Evolutionary conservation across 2,797 vertebrate species (phyloP), one percentile per base, ranked within the genome.

Genomic region (Stomatorhinus walkeri): DNA sequence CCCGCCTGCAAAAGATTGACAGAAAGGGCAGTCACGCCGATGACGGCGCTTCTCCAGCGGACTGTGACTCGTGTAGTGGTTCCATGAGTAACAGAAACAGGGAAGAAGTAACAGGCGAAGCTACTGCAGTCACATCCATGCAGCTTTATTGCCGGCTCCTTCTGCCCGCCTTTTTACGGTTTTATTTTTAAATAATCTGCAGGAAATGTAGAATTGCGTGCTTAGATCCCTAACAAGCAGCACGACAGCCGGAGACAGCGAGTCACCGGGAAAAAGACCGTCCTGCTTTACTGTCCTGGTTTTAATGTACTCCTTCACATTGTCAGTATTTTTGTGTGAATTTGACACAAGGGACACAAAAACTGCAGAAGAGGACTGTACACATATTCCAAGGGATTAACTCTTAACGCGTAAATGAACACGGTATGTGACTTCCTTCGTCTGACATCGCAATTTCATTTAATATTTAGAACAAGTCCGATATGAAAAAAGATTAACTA

Each of bases 361-460:
- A 81, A 81, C n/a, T 28, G 24, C 40, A 22, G 48, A 85, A 85
- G 81, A 85, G 48, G 48, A 85, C 22, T 10, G 49, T 8, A 48
- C 48, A 49, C 24, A 14, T 51, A 24, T 28, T 49, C 19, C 36
- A 43, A 3, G 40, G 76, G 19, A 81, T 46, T 43, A 46, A 46
- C 16, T 81, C 36, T n/a, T 46, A n/a, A 46, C 46, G n/a, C 4
- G 14, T 24, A 84, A 84, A 51, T 84, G n/a, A 84, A 84, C 5
- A 84, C n/a, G 81, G 46, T 84, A 85, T 14, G 81, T 85, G 43
- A 85, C 81, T 43, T 84, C n/a, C n/a, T 84, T 85, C 19, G 76
- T 46, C 76, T 46, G 76, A 22, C 76, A n/a, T 46, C 76, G 19
- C 76, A 22, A 9, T 79, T 43, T 43, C 7, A 79, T 40, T 6